Conservation (phyloP, 1,140 invertebrate species). For the Augochlora pura region DNA sequence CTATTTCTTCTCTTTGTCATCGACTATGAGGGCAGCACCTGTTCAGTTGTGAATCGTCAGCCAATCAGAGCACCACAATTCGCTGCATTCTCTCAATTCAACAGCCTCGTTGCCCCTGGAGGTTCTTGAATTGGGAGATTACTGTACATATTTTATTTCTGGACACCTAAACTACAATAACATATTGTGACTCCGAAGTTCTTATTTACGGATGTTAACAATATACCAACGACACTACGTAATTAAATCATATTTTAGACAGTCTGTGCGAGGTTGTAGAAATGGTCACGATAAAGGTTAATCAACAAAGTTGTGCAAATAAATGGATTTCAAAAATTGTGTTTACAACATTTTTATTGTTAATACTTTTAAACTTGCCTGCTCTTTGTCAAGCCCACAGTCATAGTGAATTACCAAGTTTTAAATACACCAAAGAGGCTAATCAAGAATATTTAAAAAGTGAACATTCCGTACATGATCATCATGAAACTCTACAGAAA, state of each 20-base stretch:
- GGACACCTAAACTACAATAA: background rate
- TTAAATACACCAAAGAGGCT: constrained; percentile 88
- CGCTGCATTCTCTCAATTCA: too few relatives aligned
- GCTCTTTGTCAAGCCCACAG: constrained; percentile 71
- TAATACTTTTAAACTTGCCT: constrained; percentile 78
- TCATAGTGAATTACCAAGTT: constrained; percentile 83
- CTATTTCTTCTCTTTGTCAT: too few relatives aligned
- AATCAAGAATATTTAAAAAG: constrained; percentile 81
- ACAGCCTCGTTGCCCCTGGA: too few relatives aligned
- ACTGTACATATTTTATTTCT: too few relatives aligned
- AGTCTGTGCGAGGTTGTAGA: background rate
- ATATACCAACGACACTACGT: constrained; percentile 1
- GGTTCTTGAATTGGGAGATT: too few relatives aligned
- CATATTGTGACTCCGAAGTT: background rate
- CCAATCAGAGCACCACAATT: too few relatives aligned
- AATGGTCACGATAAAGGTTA: constrained; percentile 24
- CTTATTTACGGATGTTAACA: constrained; percentile 39
- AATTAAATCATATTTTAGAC: background rate
- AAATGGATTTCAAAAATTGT: constrained; percentile 48
- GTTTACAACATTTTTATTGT: constrained; percentile 55
- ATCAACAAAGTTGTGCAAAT: background rate
- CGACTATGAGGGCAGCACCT: too few relatives aligned
- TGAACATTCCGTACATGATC: constrained; percentile 73
- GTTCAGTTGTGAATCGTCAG: too few relatives aligned
- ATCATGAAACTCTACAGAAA: constrained; percentile 62